Base-by-base conservation (phyloP, 1,140 invertebrate genomes). In the Triops longicaudatus region DNA sequence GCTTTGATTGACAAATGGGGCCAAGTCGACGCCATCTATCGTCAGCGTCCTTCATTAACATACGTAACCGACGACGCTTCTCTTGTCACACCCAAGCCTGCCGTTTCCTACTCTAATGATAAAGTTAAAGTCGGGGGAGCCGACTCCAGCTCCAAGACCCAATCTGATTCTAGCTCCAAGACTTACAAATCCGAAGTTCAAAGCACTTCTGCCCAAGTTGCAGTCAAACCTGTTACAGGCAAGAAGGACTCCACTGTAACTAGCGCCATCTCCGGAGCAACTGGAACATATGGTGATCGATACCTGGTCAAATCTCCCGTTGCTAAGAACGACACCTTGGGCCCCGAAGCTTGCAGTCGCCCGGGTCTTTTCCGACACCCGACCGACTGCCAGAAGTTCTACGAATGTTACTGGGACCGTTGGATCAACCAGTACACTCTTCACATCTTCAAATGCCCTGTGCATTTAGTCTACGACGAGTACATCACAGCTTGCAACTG, bases 341-440 rank as follows among this genome's bases (percentile, higher is more conserved):
- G 26, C 85, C 86, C 86, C 1, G 81, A 85, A 82, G 88, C 91
- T 31, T 94, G 92, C 81, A 89, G 91, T 78, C 86, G 92, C 81
- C 87, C 91, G 7, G 93, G 93, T 81, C 86, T 94, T 0, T 94
- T 94, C 85, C 86, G 92, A 81, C 92, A 94, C 82, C 93, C 93
- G 0, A 90, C 90, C 76, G 88, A 91, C 78, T 94, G 93, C 81
- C 92, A 93, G 81, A 93, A 93, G 81, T 94, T 94, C 85, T 94
- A 93, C 81, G 89, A 91, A 42, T 94, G 93, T 82, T 88, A 91
- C 81, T 94, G 91, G 91, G 92, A 94, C 81, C 88, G 90, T 78
- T 91, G 89, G 83, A 91, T 93, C 79, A 89, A 92, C 78, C 88
- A 88, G 79, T 94, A 90, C 82, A 92, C 91, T 6, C 85, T 94